Evolutionary conservation across 2,888 invertebrate genomes (phyloP).

Genomic region (Acronicta psi): DNA sequence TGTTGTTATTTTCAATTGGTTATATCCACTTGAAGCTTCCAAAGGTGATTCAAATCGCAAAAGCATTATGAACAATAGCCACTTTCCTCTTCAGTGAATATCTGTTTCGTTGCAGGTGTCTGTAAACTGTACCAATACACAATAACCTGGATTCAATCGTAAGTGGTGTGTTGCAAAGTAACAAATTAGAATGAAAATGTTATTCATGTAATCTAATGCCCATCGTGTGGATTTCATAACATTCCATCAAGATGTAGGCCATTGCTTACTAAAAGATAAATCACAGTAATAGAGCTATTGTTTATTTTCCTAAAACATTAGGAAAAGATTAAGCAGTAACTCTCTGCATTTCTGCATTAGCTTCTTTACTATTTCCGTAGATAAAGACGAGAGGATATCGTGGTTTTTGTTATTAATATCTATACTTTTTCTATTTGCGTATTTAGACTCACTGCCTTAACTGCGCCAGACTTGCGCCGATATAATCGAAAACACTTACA

Average conservation of each 20-base stretch:
- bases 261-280: neutral
- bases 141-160: constrained; percentile 38
- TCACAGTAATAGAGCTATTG: too few relatives aligned
- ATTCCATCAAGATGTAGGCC: constrained; percentile 2
- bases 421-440: neutral
- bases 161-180: constrained; percentile 41
- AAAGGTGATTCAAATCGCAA: constrained; percentile 28
- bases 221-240: constrained; percentile 33
- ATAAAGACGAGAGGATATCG: too few relatives aligned
- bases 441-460: neutral
- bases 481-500: constrained; percentile 10
- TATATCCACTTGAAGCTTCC: constrained; percentile 31
- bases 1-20: constrained; percentile 19
- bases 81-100: constrained; percentile 20
- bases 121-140: constrained; percentile 35
- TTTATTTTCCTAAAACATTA: too few relatives aligned
- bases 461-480: neutral
- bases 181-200: constrained; percentile 31
- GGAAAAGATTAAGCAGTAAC: too few relatives aligned
- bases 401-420: neutral
- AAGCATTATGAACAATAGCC: constrained; percentile 18
- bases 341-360: too few relatives aligned
- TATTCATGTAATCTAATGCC: constrained; percentile 23
- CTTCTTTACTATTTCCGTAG: neutral
- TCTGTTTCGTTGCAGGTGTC: constrained; percentile 49